These are phyloP conservation scores for Rhabdomys dilectus DNA, from an alignment of 2,113 vertebrate species.

Conservation along the genomic window DNA sequence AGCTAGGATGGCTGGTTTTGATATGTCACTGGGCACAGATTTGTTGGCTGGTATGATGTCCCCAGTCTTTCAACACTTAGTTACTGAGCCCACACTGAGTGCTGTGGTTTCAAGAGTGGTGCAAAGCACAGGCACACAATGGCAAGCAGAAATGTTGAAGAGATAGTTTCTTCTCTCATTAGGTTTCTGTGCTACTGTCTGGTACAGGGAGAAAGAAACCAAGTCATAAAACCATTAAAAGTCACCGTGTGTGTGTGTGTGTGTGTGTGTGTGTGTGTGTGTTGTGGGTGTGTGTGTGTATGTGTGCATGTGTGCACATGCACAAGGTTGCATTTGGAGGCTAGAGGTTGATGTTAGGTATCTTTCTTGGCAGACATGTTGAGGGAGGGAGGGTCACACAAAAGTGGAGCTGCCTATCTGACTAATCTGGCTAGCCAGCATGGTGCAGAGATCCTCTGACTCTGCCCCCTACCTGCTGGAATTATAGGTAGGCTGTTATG, in stretches of 20 bases:
- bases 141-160: background rate
- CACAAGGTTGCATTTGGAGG: background rate
- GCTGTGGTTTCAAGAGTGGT: background rate
- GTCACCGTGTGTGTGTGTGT: background rate
- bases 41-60: background rate
- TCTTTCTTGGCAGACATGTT: background rate
- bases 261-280: too few species aligned
- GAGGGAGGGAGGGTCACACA: background rate
- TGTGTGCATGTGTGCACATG: too few species aligned
- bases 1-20: conserved; percentile 34
- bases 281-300: too few species aligned
- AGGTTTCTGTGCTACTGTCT: background rate
- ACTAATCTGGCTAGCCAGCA: too few species aligned
- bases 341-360: background rate
- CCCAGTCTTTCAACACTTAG: background rate
- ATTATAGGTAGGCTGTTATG: background rate
- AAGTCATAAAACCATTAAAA: background rate
- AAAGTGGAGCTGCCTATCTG: background rate
- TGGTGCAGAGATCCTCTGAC: background rate
- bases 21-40: background rate
- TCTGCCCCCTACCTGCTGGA: background rate
- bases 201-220: background rate
- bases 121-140: background rate
- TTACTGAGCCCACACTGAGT: background rate
- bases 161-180: background rate